Evolutionary conservation across 2,888 invertebrate genomes (phyloP), one percentile per base, ranked within the genome.

Genomic region (Patella depressa): DNA sequence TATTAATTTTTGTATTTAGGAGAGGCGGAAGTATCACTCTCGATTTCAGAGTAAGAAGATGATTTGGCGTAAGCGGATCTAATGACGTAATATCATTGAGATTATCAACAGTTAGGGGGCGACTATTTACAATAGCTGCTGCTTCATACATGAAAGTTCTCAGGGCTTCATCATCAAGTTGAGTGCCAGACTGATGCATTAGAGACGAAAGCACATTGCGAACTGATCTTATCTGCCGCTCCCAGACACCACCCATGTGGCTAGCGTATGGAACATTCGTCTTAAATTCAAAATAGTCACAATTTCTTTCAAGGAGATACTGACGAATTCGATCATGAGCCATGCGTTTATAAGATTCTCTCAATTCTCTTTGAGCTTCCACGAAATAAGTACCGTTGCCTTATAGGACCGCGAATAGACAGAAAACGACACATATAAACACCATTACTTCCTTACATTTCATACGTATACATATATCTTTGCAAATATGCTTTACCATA

Each of bases 221-320:
- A 4, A 84, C 79, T 24, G 82, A 76, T 24, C 84, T 71, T 15
- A 86, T 85, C 72, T 84, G 83, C 12, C 85, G 29, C 72, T 87
- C 87, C 85, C 85, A 86, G 1, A 83, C 80, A 14, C 85, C 86
- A 34, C 84, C 85, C 79, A 83, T 82, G 77, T 86, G 85, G 57
- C 82, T 83, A 2, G 86, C 81, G 34, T 69, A 71, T 11, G 85
- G 84, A n/a, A 82, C 81, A 76, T 84, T 86, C 75, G 80, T 79
- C 57, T 82, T 81, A 71, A 80, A 81, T 24, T 55, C 29, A n/a
- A 82, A 70, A 59, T 73, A 75, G 55, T 79, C 79, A 74, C 79
- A 80, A 19, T 73, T 73, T 34, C 79, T 55, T 12, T 75, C n/a
- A 5, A 78, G 24, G 15, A 81, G 73, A 55, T 77, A 80, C 29